Conservation (phyloP, 2,888 invertebrate species). For the Apamea sordens region DNA sequence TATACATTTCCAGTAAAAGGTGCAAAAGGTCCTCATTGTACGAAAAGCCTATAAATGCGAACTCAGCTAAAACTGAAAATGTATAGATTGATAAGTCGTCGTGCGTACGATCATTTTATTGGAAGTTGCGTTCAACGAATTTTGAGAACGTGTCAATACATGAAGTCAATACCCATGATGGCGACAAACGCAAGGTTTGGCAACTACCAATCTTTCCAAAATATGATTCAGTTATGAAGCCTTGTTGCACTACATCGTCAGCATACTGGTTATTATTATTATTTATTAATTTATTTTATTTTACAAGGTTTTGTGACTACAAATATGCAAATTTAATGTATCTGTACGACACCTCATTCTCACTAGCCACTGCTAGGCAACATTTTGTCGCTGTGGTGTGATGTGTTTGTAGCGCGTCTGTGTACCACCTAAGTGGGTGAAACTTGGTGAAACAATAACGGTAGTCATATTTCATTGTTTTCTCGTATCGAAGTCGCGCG, state of each 20-base stretch:
- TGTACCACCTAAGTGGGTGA: constrained; percentile 48
- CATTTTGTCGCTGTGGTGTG: neutral
- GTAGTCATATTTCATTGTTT: constrained; percentile 78
- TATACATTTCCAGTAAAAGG: neutral
- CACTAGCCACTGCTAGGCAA: neutral
- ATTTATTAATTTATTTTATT: no score
- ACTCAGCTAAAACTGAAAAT: neutral
- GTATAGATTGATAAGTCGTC: neutral
- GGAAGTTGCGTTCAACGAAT: neutral
- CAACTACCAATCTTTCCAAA: neutral
- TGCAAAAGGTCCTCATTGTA: neutral
- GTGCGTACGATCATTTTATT: no score
- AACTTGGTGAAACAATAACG: constrained; percentile 81
- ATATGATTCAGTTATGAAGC: neutral
- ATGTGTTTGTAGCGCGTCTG: neutral
- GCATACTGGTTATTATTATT: neutral
- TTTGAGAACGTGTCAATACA: neutral
- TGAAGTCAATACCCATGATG: no score
- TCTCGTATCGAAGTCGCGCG: constrained; percentile 72
- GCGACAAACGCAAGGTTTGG: neutral
- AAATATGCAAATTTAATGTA: neutral
- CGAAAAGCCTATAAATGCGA: neutral
- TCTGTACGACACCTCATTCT: no score
- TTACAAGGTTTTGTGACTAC: neutral
- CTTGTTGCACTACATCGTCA: no score